Base-by-base conservation (phyloP, 2,797 vertebrate species). In the Spinibarbus caldwelli region DNA sequence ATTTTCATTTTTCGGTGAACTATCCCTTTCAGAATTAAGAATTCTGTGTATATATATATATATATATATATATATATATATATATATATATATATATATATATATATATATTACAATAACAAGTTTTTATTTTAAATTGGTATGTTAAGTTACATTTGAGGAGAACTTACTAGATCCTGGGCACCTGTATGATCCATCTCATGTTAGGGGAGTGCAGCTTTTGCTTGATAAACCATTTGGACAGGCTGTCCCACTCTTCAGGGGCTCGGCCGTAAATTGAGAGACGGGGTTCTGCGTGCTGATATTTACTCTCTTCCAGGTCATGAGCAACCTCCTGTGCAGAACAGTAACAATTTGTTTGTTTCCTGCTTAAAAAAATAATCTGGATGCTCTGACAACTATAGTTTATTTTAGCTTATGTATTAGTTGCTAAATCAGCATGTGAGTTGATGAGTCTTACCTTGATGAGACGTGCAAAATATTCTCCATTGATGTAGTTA, bases 111-210 rank as follows among this genome's bases (percentile, higher is more conserved):
- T 38, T 1, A 9, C 38, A 38, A 36, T 36, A 5, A 36, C 34
- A 36, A 5, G 2, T 38, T 38, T 38, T 38, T 38, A 38, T 38
- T 38, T 38, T 2, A 38, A 36, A 36, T 36, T 38, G 38, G 1
- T 41, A 41, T 41, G 38, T 41, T 41, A 41, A 41, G 38, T 41
- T 12, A 67, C 14, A 57, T 31, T 68, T 9, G 15, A 70, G 34
- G 7, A 71, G n/a, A 38, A 92, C 98, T 96, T 95, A 99, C 98
- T 97, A 99, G 94, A 99, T 99, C 90, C 98, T 96, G 85, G 98
- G 98, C 85, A 99, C 94, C 91, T 99, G 98, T 91, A 99, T 99
- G 91, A 99, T 97, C 97, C 97, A 99, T 91, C 96, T 97, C 95
- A 99, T 95, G 93, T 99, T 97, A 89, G 97, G 96, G 0, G 98